These are phyloP conservation scores for Puntigrus tetrazona DNA, from an alignment of 2,113 vertebrate species.

Conservation along the genomic window DNA sequence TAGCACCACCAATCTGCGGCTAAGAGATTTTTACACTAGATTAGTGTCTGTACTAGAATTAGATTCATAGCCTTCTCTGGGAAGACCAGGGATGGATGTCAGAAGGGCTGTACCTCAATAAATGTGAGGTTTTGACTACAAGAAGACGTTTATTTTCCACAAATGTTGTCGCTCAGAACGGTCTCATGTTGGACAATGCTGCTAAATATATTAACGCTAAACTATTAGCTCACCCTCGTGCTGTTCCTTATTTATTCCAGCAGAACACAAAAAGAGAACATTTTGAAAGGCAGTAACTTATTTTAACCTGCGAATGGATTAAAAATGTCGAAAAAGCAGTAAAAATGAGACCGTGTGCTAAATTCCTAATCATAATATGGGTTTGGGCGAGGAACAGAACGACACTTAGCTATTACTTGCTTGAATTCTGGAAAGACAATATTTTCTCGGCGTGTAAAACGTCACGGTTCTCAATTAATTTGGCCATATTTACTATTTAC, in stretches of 20 bases:
- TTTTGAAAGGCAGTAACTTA: background rate
- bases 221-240: background rate
- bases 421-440: background rate
- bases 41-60: background rate
- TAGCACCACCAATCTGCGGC: slow-evolving; percentile 8
- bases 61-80: background rate
- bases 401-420: background rate
- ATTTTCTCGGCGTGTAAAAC: too few species aligned
- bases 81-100: background rate
- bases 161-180: background rate
- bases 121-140: background rate
- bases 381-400: background rate
- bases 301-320: background rate
- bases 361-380: background rate
- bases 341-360: background rate
- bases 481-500: too few species aligned
- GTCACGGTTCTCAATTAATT: too few species aligned
- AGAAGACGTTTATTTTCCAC: background rate
- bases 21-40: background rate
- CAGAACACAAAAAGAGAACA: background rate
- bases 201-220: background rate
- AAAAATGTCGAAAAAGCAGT: background rate
- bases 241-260: background rate
- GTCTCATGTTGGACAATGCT: background rate
- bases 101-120: background rate